Conservation (phyloP, 2,797 vertebrate genomes). For the Psittacula derbiana region DNA sequence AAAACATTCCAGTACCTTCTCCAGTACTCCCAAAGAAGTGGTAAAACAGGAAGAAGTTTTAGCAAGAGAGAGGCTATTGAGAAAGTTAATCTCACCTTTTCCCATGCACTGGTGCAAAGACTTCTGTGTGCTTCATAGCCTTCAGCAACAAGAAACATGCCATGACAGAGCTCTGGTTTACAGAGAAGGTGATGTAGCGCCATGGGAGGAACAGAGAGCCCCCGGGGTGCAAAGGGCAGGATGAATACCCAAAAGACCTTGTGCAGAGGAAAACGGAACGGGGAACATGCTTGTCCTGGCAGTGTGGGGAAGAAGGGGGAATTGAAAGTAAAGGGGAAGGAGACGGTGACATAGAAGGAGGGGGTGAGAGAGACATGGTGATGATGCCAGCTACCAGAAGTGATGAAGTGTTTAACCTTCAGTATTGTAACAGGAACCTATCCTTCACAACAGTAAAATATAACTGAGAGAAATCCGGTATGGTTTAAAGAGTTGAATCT, state of each 20-base stretch:
- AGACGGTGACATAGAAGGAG: not conserved
- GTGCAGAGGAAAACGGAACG: not conserved
- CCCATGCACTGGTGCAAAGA: not conserved
- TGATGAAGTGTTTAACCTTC: not conserved
- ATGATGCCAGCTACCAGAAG: constrained; percentile 10
- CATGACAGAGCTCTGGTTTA: not conserved
- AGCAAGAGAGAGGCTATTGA: not conserved
- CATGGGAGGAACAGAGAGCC: not conserved
- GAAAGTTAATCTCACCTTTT: constrained; percentile 21
- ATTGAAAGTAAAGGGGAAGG: constrained; percentile 44
- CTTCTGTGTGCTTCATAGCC: not conserved
- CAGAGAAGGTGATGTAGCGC: not conserved
- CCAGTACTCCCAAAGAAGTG: not conserved
- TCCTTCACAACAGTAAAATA: not conserved
- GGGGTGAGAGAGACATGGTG: accelerated
- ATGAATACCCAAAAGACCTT: not conserved
- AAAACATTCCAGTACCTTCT: not conserved
- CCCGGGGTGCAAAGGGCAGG: not conserved
- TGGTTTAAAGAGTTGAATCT: not conserved
- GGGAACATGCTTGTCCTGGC: not conserved
- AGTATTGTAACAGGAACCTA: not conserved
- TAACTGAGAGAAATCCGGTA: not conserved
- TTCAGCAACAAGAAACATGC: not conserved
- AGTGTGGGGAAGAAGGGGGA: constrained; percentile 12
- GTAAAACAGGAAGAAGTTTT: not conserved